Evolutionary conservation across 2,888 invertebrate genomes (phyloP).

Genomic region (Cataglyphis albicans): DNA sequence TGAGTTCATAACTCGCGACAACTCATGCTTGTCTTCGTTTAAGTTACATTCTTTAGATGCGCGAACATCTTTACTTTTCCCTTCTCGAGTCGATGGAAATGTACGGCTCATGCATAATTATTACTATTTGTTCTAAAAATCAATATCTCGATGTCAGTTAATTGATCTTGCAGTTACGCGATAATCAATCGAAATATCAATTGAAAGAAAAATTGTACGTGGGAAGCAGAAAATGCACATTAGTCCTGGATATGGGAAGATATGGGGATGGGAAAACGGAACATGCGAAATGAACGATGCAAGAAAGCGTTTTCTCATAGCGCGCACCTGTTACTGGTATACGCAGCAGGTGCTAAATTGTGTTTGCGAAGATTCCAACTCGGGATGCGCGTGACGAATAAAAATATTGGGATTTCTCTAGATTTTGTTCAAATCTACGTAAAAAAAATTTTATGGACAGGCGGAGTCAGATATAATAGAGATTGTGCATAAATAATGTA

Average conservation of each 20-base stretch:
- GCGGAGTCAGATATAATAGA: neutral
- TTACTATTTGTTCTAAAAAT: neutral
- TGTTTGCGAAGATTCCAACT: neutral
- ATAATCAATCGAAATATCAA: no score
- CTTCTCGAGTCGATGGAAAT: neutral
- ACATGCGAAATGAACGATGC: constrained; percentile 31
- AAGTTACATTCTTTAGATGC: constrained; percentile 8
- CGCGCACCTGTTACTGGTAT: constrained; percentile 46
- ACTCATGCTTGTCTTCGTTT: constrained; percentile 26
- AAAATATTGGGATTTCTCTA: constrained; percentile 4
- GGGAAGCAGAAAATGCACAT: constrained; percentile 36
- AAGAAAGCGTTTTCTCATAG: constrained; percentile 51
- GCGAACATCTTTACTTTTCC: neutral
- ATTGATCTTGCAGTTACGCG: constrained; percentile 12
- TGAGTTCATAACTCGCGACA: constrained; percentile 29
- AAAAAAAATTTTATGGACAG: no score
- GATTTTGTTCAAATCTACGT: neutral
- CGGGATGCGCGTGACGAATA: constrained; percentile 10
- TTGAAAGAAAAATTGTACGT: constrained; percentile 37
- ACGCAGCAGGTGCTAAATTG: constrained; percentile 33
- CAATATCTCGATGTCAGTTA: neutral
- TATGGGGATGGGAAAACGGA: constrained; percentile 40
- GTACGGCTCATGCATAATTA: neutral
- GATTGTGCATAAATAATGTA: neutral
- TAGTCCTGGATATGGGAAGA: neutral